Evolutionary conservation across 2,797 vertebrate genomes (phyloP), one percentile per base, ranked within the genome.

Genomic region (Myiotriccus ornatus): DNA sequence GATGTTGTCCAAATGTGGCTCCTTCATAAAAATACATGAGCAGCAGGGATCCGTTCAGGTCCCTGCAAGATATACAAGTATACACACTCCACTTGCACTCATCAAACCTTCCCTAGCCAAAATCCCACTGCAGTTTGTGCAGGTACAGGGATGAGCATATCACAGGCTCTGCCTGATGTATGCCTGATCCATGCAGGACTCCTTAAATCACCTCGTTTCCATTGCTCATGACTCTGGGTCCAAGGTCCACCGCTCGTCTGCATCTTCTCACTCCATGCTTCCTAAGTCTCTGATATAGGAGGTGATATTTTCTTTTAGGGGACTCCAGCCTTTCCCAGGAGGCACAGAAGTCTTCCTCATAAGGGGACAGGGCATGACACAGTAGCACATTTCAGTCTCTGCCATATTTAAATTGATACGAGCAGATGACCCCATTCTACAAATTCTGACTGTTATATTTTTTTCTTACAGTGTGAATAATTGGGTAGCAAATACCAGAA

Each of bases 101-200:
- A 39, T 24, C 41, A 59, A 14, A 27, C 6, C 10, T 70, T 80
- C 60, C 19, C 16, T 49, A n/a, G 21, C 21, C 49, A 83, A 64
- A 88, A 68, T 53, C 41, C 79, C 57, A 8, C 49, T 3, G 6
- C 8, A 27, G 8, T 56, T 41, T n/a, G 24, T 80, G 16, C 35
- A 67, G 60, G 32, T 80, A 32, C 34, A 78, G n/a, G 37, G 44
- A 27, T 64, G 30, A 88, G 12, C 27, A 12, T 8, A 24, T 15
- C 47, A 37, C 16, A n/a, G 56, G 24, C 32, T 80, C 30, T 82
- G 12, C 14, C n/a, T 81, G 25, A 14, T 23, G 4, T 49, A 8
- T 16, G 14, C 30, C 25, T 56, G 32, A 12, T 11, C 23, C 0
- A 0, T 43, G 8, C 37, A 82, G 34, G 18, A 23, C 5, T 4